These are phyloP conservation scores for Latrodectus elegans DNA, from an alignment of 2,888 invertebrate genomes.

Conservation along the genomic window DNA sequence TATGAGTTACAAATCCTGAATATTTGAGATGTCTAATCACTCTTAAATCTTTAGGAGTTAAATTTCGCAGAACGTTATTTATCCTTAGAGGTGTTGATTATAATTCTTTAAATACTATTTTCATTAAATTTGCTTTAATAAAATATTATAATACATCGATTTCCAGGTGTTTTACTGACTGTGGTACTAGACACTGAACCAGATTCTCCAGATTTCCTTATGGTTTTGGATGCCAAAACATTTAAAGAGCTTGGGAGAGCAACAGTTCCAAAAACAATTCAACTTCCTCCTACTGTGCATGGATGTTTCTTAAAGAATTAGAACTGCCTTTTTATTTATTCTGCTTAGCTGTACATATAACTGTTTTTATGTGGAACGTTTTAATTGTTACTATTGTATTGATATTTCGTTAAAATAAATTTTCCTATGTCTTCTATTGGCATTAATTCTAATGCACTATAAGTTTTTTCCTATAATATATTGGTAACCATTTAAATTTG, in stretches of 20 bases:
- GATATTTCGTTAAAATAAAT: too few species aligned
- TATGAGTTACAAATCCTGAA: too few species aligned
- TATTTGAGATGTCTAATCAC: too few species aligned
- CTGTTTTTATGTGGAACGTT: background rate
- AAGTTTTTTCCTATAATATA: too few species aligned
- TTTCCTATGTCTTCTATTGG: too few species aligned
- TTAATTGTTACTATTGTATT: background rate
- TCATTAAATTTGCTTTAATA: too few species aligned
- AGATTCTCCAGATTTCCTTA: slow-evolving; percentile 46
- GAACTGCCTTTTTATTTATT: background rate
- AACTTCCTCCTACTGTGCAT: slow-evolving; percentile 53
- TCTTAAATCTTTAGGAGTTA: too few species aligned
- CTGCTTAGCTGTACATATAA: slow-evolving; percentile 5
- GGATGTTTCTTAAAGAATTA: slow-evolving; percentile 37
- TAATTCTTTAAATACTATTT: background rate
- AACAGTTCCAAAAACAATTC: slow-evolving; percentile 26
- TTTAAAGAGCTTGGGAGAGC: slow-evolving; percentile 54
- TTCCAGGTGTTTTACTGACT: slow-evolving; percentile 52
- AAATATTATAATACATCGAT: background rate
- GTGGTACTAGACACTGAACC: slow-evolving; percentile 53
- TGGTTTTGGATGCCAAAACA: slow-evolving; percentile 54
- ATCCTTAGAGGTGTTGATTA: background rate
- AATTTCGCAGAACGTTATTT: too few species aligned
- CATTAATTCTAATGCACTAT: too few species aligned
- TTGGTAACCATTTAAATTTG: too few species aligned